These are phyloP conservation scores for Megastigmus dorsalis DNA, from an alignment of 2,888 invertebrate species.

Conservation along the genomic window DNA sequence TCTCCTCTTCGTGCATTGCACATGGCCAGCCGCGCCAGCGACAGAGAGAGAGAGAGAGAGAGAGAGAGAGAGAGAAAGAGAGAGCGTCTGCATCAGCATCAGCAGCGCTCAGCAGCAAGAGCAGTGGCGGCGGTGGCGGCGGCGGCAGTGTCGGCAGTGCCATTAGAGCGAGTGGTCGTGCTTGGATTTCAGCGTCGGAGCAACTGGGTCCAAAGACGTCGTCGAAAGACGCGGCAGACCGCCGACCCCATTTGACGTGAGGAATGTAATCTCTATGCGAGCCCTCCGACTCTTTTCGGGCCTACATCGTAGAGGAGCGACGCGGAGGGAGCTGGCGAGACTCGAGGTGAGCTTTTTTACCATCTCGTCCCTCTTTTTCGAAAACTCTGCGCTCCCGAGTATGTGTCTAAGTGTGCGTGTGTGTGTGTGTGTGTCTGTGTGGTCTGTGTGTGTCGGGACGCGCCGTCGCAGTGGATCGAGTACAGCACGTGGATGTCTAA, in stretches of 20 bases:
- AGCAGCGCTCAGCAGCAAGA: background rate
- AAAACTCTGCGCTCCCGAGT: too few relatives aligned
- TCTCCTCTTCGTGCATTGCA: too few relatives aligned
- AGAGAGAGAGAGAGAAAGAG: slow-evolving; percentile 5
- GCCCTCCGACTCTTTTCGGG: slow-evolving; percentile 56
- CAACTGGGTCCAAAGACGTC: slow-evolving; percentile 69
- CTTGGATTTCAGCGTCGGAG: slow-evolving; percentile 71
- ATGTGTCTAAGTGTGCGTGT: too few relatives aligned
- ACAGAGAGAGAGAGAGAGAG: background rate
- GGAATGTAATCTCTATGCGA: slow-evolving; percentile 70
- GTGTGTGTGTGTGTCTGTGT: too few relatives aligned
- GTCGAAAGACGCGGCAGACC: slow-evolving; percentile 52
- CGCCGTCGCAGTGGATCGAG: background rate
- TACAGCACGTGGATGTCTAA: too few relatives aligned
- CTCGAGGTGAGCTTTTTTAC: slow-evolving; percentile 4
- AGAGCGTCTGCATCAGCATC: background rate
- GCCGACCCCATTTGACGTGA: slow-evolving; percentile 55
- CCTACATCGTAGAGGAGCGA: slow-evolving; percentile 53
- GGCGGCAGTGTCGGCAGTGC: slow-evolving; percentile 47
- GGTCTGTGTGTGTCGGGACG: background rate
- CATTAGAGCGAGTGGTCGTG: slow-evolving; percentile 51
- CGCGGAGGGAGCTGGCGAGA: background rate
- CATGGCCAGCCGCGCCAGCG: too few relatives aligned
- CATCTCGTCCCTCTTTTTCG: background rate
- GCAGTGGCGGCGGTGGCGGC: slow-evolving; percentile 1